Base-by-base conservation (phyloP, 2,888 invertebrate genomes). In the Camponotus fellah region DNA sequence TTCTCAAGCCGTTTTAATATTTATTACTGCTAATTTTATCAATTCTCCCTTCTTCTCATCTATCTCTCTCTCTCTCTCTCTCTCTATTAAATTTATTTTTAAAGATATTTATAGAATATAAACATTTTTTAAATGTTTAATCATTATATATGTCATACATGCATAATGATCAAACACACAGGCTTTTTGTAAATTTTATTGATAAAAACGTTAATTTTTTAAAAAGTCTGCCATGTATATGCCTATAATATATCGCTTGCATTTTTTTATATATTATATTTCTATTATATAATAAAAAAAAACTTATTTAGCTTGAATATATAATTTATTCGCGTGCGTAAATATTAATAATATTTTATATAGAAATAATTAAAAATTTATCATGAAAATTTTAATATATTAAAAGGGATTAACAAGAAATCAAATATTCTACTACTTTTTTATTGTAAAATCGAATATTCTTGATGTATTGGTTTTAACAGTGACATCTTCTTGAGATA, bases 401-500 rank as follows among this genome's bases (percentile, higher is more conserved):
- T 14, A 5, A 8, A 26, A 26, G 26, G 26, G 26, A 66, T 76
- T 65, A 37, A 26, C 21, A 12, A 32, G 5, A 43, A 58, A 69
- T 58, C 3, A 21, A 66, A 53, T 37, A 43, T 58, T 65, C 10
- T 21, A 6, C 10, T 21, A 6, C 9, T 53, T 53, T 53, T 53
- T n/a, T n/a, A 17, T 53, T 53, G 8, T 53, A 8, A 58, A 58
- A 69, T 69, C 6, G 26, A 76, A 53, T 37, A 34, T 69, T 65
- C 17, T 21, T n/a, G n/a, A 17, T 53, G 6, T 49, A 26, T 53
- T 37, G 14, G 46, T 64, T 75, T 77, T 12, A 4, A 40, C 32
- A 69, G 21, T 32, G 71, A 56, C 71, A 77, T 58, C 77, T 77
- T 56, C 21, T n/a, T 10, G 32, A 10, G 10, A 77, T 43, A 43